Conservation (phyloP, 92 coral and sea anemone genomes). For the Blastomussa wellsi region DNA sequence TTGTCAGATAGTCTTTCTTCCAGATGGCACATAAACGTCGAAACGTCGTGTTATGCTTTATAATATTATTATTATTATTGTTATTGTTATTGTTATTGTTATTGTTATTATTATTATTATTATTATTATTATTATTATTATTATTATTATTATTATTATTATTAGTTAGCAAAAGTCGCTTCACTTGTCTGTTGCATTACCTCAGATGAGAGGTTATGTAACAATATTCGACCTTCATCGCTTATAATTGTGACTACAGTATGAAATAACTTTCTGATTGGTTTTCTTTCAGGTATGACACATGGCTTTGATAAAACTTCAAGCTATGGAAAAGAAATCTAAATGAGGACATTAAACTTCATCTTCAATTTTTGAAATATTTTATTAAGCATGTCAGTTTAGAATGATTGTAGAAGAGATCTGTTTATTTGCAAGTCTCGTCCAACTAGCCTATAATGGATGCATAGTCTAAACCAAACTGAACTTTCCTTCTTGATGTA, state of each 20-base stretch:
- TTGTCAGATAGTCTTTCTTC: too few relatives aligned
- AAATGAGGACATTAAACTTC: background rate
- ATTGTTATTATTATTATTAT: too few relatives aligned
- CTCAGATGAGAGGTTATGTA: background rate
- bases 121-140: too few relatives aligned
- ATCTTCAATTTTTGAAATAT: background rate
- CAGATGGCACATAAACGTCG: too few relatives aligned
- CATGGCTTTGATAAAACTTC: conserved; percentile 59
- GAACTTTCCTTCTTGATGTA: background rate
- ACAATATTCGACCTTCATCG: too few relatives aligned
- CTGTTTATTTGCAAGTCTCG: background rate
- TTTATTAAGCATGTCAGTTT: too few relatives aligned
- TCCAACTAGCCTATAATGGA: background rate
- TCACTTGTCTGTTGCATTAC: background rate
- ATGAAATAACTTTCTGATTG: background rate
- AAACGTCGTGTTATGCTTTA: too few relatives aligned
- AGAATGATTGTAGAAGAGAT: background rate
- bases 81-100: too few relatives aligned
- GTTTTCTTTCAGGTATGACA: conserved; percentile 68
- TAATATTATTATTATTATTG: too few relatives aligned
- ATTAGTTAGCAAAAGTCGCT: background rate
- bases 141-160: too few relatives aligned
- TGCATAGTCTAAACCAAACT: background rate
- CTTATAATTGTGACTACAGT: background rate
- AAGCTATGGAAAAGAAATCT: background rate